These are phyloP conservation scores for Oceanodroma tethys DNA, from an alignment of 2,113 vertebrate species.

Conservation along the genomic window DNA sequence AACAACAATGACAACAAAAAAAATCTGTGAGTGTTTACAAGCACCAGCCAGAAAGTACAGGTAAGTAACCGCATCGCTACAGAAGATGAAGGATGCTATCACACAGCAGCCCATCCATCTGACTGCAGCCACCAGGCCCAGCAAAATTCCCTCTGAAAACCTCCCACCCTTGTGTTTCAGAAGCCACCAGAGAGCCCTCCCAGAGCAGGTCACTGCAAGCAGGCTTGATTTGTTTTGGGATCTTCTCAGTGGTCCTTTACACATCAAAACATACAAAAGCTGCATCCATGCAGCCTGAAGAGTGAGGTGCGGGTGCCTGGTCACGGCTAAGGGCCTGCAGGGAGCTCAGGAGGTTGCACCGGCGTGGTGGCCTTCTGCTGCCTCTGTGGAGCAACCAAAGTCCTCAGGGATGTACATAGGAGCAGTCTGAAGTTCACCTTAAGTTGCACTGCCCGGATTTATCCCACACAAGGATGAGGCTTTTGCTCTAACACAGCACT, in stretches of 20 bases:
- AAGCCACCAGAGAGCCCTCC: background rate
- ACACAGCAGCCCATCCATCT: background rate
- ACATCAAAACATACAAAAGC: background rate
- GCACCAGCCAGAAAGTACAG: background rate
- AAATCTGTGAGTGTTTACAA: background rate
- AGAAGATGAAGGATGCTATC: background rate
- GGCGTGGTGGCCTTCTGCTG: background rate
- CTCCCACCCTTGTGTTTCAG: background rate
- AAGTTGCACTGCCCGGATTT: background rate
- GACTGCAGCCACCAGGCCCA: background rate
- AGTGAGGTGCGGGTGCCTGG: background rate
- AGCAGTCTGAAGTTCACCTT: background rate
- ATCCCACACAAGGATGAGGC: background rate
- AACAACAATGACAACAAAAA: background rate
- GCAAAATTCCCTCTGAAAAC: background rate
- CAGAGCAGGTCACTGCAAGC: background rate
- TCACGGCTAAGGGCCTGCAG: fast-evolving
- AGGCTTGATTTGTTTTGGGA: background rate
- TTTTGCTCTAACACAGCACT: background rate
- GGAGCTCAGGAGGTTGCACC: background rate
- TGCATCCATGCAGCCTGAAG: background rate
- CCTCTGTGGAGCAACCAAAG: background rate
- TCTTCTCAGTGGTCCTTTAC: background rate
- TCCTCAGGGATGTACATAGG: fast-evolving
- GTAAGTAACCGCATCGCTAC: background rate